Percentiles rank a stretch among this genome's conserved stretches.
Conservation (phyloP, 2,797 vertebrate species). For the Labroides dimidiatus region DNA sequence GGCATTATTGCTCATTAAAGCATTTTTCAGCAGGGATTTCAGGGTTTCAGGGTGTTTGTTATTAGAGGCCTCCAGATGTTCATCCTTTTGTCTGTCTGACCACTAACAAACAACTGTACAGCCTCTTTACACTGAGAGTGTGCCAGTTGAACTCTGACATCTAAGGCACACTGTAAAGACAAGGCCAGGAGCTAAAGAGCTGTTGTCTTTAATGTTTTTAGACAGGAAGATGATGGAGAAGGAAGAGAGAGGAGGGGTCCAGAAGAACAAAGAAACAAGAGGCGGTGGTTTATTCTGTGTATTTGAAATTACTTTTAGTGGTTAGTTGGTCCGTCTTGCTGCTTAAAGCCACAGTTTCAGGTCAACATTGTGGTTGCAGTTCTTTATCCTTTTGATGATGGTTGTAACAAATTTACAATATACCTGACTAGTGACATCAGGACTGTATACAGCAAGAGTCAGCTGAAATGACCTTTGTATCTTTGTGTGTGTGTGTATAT, state of each 20-base stretch:
- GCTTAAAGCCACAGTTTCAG: conserved; percentile 3
- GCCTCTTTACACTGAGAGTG: conserved; percentile 16
- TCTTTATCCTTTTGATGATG: too few species aligned
- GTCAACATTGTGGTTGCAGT: background rate
- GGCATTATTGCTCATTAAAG: conserved; percentile 75
- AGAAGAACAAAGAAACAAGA: conserved; percentile 23
- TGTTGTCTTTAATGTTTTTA: conserved; percentile 43
- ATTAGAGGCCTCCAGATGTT: conserved; percentile 75
- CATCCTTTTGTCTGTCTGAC: conserved; percentile 43
- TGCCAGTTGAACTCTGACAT: conserved; percentile 17
- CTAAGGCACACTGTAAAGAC: conserved; percentile 24
- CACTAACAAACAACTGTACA: conserved; percentile 50
- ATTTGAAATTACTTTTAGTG: background rate
- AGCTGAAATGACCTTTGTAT: too few species aligned
- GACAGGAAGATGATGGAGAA: conserved; percentile 18
- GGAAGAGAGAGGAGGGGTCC: background rate
- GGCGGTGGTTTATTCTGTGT: conserved; percentile 3
- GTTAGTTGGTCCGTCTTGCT: background rate
- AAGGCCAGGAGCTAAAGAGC: conserved; percentile 46
- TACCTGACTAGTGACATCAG: too few species aligned
- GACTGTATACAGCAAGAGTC: too few species aligned
- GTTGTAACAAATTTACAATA: too few species aligned
- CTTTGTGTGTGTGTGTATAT: too few species aligned
- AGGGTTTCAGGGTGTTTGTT: conserved; percentile 37
- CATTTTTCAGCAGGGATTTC: conserved; percentile 70